phyloP scores from a whole-genome alignment of 1,140 invertebrate species.

The Papilio helenus region DNA sequence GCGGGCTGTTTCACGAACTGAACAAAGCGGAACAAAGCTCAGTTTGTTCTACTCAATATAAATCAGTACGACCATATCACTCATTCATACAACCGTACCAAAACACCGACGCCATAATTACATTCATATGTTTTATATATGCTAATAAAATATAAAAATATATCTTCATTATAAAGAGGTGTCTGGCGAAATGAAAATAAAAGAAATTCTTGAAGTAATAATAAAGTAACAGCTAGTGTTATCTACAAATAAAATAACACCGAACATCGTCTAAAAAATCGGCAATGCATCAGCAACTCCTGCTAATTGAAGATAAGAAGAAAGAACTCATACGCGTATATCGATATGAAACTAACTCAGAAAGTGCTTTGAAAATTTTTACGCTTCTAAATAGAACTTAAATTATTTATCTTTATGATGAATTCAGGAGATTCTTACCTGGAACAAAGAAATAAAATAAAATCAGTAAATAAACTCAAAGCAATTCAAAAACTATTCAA shows the following conservation, averaged over 20 bases:
- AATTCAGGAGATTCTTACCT: slow-evolving; percentile 56
- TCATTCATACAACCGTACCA: slow-evolving; percentile 23
- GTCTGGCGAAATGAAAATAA: no score
- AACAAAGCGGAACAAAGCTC: slow-evolving; percentile 52
- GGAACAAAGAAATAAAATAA: slow-evolving; percentile 55
- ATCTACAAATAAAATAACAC: no score
- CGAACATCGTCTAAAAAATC: no score
- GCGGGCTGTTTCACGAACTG: slow-evolving; percentile 49
- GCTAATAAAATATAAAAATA: background rate
- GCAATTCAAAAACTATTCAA: slow-evolving; percentile 18
- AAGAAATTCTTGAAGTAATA: no score
- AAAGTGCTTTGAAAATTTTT: background rate
- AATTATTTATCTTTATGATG: background rate
- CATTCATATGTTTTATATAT: background rate
- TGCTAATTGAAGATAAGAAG: background rate
- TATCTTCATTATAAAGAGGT: background rate
- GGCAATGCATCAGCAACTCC: no score
- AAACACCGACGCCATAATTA: slow-evolving; percentile 7
- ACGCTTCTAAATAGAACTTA: background rate
- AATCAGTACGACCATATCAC: slow-evolving; percentile 29
- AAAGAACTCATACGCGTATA: no score
- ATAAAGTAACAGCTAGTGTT: no score
- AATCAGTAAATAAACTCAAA: background rate
- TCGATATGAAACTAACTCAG: background rate
- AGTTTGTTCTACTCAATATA: slow-evolving; percentile 47